Evolutionary conservation across 1,140 invertebrate species (phyloP), one percentile per base, ranked within the genome.

Genomic region (Agrilus planipennis): DNA sequence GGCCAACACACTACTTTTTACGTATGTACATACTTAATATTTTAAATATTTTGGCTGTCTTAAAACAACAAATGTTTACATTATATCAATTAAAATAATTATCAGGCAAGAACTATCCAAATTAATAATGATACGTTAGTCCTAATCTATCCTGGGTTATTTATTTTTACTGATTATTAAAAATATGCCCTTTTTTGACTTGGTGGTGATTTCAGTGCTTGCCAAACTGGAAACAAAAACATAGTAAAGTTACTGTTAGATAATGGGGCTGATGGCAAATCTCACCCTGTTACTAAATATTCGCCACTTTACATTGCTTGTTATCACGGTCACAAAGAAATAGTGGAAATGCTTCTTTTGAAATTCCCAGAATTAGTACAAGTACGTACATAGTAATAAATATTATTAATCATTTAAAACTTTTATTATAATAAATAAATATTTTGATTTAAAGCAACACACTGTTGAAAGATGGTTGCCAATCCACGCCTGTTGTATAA

Each of bases 391-490:
- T 38, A 9, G 4, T 19, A 9, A 17, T 39, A 21, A 12, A 35
- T 21, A 6, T 25, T 25, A 25, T 6, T 25, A 6, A 11, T 6
- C 22, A 6, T 25, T 25, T 5, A 25, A 25, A 25, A 25, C 11
- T 25, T 6, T 11, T 25, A 25, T 25, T 25, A 25, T 11, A 6
- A 25, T 25, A 25, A 7, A 7, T 25, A 25, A 30, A 30, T 5
- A 30, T 30, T 35, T 27, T 34, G 35, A 11, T 47, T 55, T 57
- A 53, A 75, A 78, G 65, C 75, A 80, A 53, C 71, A 78, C 28
- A 96, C 91, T 0, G 87, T 94, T 1, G 91, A 96, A 59, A 78
- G 80, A 52, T 90, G 89, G 84, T 63, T 94, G 30, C 89, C 92
- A 1, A 70, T 96, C 17, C 93, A 97, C 65, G 89, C 89, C 4